Evolutionary conservation across 2,113 vertebrate species (phyloP).

Genomic region (Dipodomys spectabilis): DNA sequence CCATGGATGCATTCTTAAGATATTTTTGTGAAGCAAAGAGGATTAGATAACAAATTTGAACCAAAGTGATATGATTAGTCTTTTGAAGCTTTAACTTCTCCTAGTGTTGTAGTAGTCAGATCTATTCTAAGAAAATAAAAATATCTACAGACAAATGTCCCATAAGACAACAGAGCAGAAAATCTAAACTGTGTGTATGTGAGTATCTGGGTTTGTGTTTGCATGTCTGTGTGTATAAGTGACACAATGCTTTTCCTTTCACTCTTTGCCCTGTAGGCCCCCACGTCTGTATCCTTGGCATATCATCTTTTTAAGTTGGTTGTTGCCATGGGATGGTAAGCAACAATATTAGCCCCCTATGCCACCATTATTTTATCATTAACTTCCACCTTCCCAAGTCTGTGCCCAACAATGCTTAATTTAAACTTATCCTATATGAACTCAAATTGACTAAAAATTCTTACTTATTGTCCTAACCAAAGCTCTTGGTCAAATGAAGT

Average conservation of each 20-base stretch:
- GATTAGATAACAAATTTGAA: not conserved
- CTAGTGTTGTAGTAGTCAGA: not conserved
- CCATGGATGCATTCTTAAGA: not conserved
- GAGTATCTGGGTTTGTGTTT: no score
- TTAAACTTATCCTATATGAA: not conserved
- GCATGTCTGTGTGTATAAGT: no score
- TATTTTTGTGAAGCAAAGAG: not conserved
- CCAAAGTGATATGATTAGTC: not conserved
- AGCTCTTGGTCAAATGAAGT: not conserved
- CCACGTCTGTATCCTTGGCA: not conserved
- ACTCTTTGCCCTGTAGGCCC: no score
- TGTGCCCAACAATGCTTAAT: not conserved
- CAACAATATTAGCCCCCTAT: not conserved
- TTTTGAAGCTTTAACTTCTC: not conserved
- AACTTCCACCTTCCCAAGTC: not conserved
- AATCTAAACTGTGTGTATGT: not conserved
- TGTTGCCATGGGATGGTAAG: not conserved
- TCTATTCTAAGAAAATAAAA: not conserved
- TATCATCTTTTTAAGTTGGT: no score
- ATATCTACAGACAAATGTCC: not conserved
- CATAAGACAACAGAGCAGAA: not conserved
- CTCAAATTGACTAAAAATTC: not conserved
- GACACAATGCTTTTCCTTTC: not conserved
- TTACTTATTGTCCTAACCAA: not conserved
- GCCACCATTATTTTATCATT: not conserved